Conservation (phyloP, 2,888 invertebrate genomes). For the Seira musarum region DNA sequence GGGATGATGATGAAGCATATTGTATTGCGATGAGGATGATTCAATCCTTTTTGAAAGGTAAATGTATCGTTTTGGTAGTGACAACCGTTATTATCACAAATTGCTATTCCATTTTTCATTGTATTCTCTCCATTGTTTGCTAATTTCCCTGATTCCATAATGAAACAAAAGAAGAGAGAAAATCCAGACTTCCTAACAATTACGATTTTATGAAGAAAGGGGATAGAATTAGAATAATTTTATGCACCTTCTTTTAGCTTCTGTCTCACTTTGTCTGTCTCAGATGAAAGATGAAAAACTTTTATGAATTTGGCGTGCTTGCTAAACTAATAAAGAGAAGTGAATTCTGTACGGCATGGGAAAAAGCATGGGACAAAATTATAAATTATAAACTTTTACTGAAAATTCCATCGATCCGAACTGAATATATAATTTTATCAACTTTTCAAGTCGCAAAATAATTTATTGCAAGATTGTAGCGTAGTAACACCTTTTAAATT, state of each 20-base stretch:
- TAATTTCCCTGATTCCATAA: constrained; percentile 50
- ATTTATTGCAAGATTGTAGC: no score
- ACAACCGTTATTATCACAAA: constrained; percentile 56
- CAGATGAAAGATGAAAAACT: no score
- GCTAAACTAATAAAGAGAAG: constrained; percentile 33
- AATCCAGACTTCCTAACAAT: constrained; percentile 5
- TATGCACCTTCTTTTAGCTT: no score
- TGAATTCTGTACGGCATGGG: background rate
- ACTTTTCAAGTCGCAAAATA: no score
- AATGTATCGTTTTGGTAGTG: constrained; percentile 30
- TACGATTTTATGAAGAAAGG: no score
- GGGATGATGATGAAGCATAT: constrained; percentile 46
- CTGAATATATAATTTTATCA: no score
- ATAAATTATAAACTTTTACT: no score
- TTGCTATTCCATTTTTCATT: constrained; percentile 56
- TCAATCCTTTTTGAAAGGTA: constrained; percentile 37
- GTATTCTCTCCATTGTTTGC: constrained; percentile 52
- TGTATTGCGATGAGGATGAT: constrained; percentile 34
- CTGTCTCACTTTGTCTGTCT: constrained; percentile 32
- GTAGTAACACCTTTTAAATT: no score
- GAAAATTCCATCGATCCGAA: no score
- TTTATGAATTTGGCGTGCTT: no score
- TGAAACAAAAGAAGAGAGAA: constrained; percentile 42
- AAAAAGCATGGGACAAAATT: no score
- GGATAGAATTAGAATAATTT: no score